Evolutionary conservation across 2,888 invertebrate genomes (phyloP).

Genomic region (Phlogophora meticulosa): DNA sequence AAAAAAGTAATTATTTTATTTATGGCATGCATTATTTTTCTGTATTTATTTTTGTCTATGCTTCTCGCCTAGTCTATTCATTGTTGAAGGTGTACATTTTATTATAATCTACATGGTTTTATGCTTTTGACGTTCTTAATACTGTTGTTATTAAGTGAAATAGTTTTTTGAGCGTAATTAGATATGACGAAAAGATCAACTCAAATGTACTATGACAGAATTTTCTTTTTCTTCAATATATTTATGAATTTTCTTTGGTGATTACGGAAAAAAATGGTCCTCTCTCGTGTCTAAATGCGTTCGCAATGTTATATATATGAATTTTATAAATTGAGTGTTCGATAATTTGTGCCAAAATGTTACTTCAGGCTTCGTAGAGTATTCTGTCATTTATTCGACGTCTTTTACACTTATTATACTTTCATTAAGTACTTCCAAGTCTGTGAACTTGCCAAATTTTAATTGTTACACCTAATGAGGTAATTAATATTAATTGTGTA

Average conservation of each 20-base stretch:
- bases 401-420: slow-evolving; percentile 39
- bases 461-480: slow-evolving; percentile 15
- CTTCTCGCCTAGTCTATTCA: slow-evolving; percentile 55
- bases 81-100: slow-evolving; percentile 68
- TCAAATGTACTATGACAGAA: background rate
- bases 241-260: background rate
- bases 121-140: slow-evolving; percentile 55
- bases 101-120: slow-evolving; percentile 50
- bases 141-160: slow-evolving; percentile 43
- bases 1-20: slow-evolving; percentile 38
- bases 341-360: slow-evolving; percentile 74
- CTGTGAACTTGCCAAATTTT: slow-evolving; percentile 68
- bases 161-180: slow-evolving; percentile 36
- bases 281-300: slow-evolving; percentile 33
- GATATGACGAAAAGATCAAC: slow-evolving; percentile 9
- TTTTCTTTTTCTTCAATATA: background rate
- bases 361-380: slow-evolving; percentile 64
- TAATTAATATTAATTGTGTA: slow-evolving; percentile 17
- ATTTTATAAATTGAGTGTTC: slow-evolving; percentile 68
- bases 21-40: slow-evolving; percentile 55
- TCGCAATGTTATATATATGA: slow-evolving; percentile 57
- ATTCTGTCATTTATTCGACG: slow-evolving; percentile 46
- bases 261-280: background rate
- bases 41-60: slow-evolving; percentile 61
- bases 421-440: slow-evolving; percentile 47